Percentiles rank a stretch among this genome's conserved stretches.
Conservation (phyloP, 2,797 vertebrate species). For the Eurystomus glaucurus region DNA sequence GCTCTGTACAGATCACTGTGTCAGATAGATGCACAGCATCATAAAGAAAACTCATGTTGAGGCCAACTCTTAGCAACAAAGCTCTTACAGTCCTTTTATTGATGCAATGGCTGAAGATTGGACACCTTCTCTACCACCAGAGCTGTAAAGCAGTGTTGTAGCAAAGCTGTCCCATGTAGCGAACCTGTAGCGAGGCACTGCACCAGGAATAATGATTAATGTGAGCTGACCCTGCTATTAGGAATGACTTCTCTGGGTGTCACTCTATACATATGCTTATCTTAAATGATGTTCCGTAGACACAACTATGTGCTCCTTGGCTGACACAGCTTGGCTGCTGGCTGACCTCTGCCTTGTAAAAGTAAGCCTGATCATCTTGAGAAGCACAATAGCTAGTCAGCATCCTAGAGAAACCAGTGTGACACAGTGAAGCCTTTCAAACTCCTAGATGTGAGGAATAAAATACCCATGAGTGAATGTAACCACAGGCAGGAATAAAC, state of each 20-base stretch:
- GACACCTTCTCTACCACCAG: not conserved
- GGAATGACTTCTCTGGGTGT: not conserved
- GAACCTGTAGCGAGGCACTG: not conserved
- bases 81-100: not conserved
- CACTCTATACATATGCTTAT: fast-evolving
- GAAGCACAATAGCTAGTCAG: not conserved
- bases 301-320: not conserved
- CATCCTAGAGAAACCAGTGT: not conserved
- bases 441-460: not conserved
- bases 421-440: not conserved
- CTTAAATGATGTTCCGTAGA: not conserved
- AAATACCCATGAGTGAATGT: not conserved
- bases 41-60: not conserved
- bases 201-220: not conserved
- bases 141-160: not conserved
- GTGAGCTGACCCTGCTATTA: not conserved
- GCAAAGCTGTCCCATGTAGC: not conserved
- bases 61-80: not conserved
- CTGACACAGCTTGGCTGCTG: not conserved
- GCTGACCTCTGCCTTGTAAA: not conserved
- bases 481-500: not conserved
- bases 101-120: not conserved
- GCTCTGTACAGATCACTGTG: not conserved
- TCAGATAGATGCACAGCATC: fast-evolving
- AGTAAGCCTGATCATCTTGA: not conserved